Base-by-base conservation (phyloP, 2,113 vertebrate species). In the Campylomormyrus tamandua region DNA sequence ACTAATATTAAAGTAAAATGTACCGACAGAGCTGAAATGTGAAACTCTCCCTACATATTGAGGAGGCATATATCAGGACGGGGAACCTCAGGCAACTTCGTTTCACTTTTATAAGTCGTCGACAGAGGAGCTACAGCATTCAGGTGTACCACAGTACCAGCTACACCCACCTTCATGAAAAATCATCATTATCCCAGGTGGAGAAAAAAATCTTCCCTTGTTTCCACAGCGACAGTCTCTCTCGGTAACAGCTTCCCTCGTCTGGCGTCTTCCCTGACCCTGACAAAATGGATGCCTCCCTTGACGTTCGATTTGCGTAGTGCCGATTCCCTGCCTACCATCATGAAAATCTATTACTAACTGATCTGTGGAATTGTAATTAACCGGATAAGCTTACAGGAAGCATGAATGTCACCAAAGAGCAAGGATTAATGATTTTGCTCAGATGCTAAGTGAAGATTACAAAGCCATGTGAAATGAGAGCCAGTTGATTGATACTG, bases 161-260 rank as follows among this genome's bases (percentile, higher is more conserved):
- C 17, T 45, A 56, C n/a, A 66, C 48, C 50, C 74, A 89, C 49
- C 80, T 53, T 13, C 58, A 77, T 77, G n/a, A 8, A 48, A 88
- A 89, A 77, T 21, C n/a, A 49, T 50, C 46, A 77, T 50, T 50
- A 27, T 35, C n/a, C n/a, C 39, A 15, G 27, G 87, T 50, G 56
- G 58, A 21, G 49, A 53, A 80, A 49, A 49, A 53, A 52, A 74
- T 39, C 62, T 35, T 83, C n/a, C 21, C 31, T 56, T 83, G 88
- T 89, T 89, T 89, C 88, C 88, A 89, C 88, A 83, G 74, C 50
- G 42, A 83, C 88, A 3, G 31, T 53, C 49, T 83, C 70, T 17
- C 31, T 83, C 53, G 27, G 50, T 89, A 45, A 88, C 62, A 48
- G 58, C 46, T 27, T 56, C 19, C 50, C 31, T 53, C 19, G 19